These are phyloP conservation scores for Falco rusticolus DNA, from an alignment of 2,797 vertebrate species.

Conservation along the genomic window DNA sequence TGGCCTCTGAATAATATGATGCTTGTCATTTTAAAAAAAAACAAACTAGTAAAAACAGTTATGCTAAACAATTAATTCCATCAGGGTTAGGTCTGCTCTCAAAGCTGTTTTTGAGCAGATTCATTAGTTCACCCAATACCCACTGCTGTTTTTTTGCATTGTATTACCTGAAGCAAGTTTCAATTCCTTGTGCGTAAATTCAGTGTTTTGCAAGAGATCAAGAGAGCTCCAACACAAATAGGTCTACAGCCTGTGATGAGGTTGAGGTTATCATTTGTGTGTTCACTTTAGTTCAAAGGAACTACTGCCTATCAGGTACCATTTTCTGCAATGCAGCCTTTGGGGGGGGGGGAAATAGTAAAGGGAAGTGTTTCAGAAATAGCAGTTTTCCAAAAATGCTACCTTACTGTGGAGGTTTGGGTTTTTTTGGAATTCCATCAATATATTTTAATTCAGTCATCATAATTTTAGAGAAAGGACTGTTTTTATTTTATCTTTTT, in stretches of 20 bases:
- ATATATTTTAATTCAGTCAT: background rate
- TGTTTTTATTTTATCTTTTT: background rate
- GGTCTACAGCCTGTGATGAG: background rate
- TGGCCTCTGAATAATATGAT: background rate
- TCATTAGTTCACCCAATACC: background rate
- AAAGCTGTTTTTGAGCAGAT: background rate
- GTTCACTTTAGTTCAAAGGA: background rate
- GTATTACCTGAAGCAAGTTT: background rate
- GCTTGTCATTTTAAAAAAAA: background rate
- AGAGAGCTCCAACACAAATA: background rate
- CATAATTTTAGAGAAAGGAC: background rate
- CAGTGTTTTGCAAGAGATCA: background rate
- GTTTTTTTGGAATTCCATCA: background rate
- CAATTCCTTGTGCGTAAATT: background rate
- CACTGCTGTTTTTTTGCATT: background rate
- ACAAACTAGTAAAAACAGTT: background rate
- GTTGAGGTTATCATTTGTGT: background rate
- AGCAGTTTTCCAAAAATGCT: background rate
- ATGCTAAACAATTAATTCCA: background rate
- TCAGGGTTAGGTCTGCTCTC: background rate
- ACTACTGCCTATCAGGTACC: background rate
- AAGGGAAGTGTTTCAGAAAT: background rate
- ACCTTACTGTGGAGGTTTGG: background rate
- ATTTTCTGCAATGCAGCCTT: background rate
- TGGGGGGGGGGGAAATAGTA: background rate